Percentiles rank a stretch among this genome's conserved stretches.
These are phyloP conservation scores for Halcyon badia DNA, from an alignment of 2,797 vertebrate species.

Conservation along the genomic window DNA sequence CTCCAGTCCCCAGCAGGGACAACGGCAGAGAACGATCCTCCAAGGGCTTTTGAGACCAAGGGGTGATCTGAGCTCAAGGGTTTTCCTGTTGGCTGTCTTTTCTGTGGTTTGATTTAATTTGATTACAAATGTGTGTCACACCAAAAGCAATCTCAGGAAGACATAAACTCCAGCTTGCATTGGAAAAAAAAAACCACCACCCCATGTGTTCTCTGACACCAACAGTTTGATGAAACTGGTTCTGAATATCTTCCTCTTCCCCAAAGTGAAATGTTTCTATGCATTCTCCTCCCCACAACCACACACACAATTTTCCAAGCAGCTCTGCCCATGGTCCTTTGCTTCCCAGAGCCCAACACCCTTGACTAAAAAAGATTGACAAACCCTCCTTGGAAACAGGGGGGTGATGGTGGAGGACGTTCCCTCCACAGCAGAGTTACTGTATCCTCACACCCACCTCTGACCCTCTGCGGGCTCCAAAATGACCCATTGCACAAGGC, in stretches of 20 bases:
- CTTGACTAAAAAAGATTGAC: background rate
- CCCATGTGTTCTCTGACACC: background rate
- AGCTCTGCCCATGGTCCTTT: background rate
- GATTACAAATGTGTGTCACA: background rate
- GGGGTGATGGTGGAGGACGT: rapidly evolving
- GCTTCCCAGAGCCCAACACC: background rate
- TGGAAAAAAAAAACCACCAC: background rate
- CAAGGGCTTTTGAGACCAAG: background rate
- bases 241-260: background rate
- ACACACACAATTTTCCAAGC: background rate
- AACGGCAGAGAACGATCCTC: background rate
- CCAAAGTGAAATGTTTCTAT: background rate
- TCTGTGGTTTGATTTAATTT: background rate
- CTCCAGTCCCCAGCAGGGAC: background rate
- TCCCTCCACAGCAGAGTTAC: background rate
- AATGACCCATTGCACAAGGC: background rate
- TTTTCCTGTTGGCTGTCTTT: background rate
- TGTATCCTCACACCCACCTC: background rate
- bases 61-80: background rate
- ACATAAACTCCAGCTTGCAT: background rate
- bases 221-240: background rate
- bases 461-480: background rate
- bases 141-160: background rate
- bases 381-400: background rate
- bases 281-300: background rate